Base-by-base conservation (phyloP, 1,140 invertebrate genomes). In the Oscheius sp. region DNA sequence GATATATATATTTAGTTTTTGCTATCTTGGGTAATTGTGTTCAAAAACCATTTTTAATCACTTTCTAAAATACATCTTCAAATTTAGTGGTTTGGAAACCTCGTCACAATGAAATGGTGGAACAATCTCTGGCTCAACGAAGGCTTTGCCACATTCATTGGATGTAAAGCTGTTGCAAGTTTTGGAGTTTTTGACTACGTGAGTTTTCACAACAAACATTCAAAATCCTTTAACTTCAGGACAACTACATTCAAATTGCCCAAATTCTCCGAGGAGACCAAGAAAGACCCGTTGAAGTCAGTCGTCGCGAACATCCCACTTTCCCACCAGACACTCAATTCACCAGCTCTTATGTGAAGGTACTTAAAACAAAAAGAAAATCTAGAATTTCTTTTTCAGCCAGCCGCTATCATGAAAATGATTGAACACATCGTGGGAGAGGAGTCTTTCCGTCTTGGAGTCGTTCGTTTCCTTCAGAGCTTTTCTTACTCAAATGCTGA, bases 41-140 rank as follows among this genome's bases (percentile, higher is more conserved):
- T n/a, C n/a, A n/a, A n/a, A 45, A 20, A 45, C 13, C 13, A 13
- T 45, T 62, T 62, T 62, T 32, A 31, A 15, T 7, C 23, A 62
- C 23, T 29, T 32, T 62, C 3, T 31, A 62, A 32, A 7, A 62
- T 32, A 62, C 59, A 31, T 10, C 23, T 13, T 10, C 7, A 28
- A 13, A 64, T 74, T 77, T 29, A 77, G 59, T 76, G 75, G 75
- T 76, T 67, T 42, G 75, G 74, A 4, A 77, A 79, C 68, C 74
- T 86, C 83, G 85, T 85, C 80, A 70, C 67, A 2, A 75, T 76
- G 62, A 72, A 49, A 23, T 79, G 86, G 86, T 88, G 87, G 87
- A 82, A 84, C 75, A 83, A 87, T 77, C 63, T 87, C 0, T 88
- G 87, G 87, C 75, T 88, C 0, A 87, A 86, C 73, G 86, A 88